Evolutionary conservation across 2,797 vertebrate species (phyloP).

Genomic region (Argya squamiceps): DNA sequence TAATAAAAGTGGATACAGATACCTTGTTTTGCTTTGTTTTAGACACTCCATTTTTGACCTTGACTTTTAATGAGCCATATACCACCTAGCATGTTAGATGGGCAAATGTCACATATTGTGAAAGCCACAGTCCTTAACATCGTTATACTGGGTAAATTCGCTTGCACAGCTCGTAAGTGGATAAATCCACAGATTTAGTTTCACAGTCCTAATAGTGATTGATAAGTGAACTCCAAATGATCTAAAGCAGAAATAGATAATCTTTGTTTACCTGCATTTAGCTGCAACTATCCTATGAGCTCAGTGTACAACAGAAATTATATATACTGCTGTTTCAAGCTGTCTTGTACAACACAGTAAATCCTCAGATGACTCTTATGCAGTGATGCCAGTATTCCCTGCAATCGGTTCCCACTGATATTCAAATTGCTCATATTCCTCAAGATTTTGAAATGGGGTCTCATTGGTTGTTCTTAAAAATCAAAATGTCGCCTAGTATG

Average conservation of each 20-base stretch:
- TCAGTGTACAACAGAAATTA: background rate
- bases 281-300: background rate
- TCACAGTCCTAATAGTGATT: background rate
- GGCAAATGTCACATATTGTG: background rate
- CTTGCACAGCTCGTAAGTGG: fast-evolving
- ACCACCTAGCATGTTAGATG: background rate
- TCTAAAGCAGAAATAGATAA: background rate
- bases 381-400: background rate
- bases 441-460: background rate
- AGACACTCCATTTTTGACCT: background rate
- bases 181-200: background rate
- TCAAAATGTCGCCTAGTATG: background rate
- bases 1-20: background rate
- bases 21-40: background rate
- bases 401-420: background rate
- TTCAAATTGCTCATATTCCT: background rate
- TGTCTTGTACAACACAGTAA: background rate
- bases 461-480: background rate
- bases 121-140: background rate
- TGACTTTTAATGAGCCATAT: background rate
- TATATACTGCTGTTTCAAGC: background rate
- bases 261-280: background rate
- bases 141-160: background rate
- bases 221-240: background rate
- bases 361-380: background rate